phyloP scores from a whole-genome alignment of 2,888 invertebrate species.

The Baronia brevicornis region DNA sequence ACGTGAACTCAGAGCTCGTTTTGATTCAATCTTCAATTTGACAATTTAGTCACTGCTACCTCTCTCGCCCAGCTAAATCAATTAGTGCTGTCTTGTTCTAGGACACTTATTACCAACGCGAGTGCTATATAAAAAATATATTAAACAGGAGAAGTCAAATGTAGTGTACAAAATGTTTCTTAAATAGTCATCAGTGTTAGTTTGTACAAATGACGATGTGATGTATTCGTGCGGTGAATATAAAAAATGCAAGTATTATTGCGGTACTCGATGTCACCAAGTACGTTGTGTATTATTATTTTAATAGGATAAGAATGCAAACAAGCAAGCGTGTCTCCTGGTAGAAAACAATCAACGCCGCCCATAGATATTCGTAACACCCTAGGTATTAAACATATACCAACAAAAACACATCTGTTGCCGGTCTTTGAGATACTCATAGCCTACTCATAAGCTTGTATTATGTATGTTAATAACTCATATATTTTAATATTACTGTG shows the following conservation, averaged over 20 bases:
- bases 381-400: no score
- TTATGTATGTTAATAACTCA: no score
- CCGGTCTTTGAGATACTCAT: no score
- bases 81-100: conserved; percentile 31
- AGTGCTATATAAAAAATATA: conserved; percentile 29
- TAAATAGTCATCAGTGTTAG: no score
- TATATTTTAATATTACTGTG: no score
- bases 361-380: no score
- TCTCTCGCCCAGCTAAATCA: conserved; percentile 33
- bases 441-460: no score
- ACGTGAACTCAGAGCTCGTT: conserved; percentile 45
- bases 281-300: conserved; percentile 1
- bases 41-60: conserved; percentile 57
- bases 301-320: not conserved
- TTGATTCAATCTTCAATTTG: conserved; percentile 54
- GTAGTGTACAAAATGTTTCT: no score
- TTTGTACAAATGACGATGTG: conserved; percentile 16
- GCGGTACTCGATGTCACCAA: conserved; percentile 2
- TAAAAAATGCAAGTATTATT: conserved; percentile 3
- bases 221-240: conserved; percentile 8
- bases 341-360: no score
- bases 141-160: no score
- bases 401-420: no score
- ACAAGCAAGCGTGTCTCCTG: no score
- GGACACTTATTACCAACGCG: conserved; percentile 15